Percentiles rank a stretch among this genome's conserved stretches.
Evolutionary conservation across 2,888 invertebrate genomes (phyloP).

Genomic region (Bombylius major): DNA sequence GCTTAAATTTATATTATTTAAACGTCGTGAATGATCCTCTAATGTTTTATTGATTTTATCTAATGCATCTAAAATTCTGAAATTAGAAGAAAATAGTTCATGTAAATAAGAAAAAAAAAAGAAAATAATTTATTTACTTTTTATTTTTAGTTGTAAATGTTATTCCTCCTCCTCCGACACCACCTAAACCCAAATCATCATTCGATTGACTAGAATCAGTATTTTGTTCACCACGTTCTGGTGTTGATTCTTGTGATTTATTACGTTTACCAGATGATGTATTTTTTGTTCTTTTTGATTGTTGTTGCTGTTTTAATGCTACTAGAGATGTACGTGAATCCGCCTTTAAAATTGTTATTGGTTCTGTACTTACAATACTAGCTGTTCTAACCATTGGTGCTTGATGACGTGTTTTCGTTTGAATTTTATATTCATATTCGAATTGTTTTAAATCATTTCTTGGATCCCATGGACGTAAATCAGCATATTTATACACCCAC

Average conservation of each 20-base stretch:
- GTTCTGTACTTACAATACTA: conserved; percentile 56
- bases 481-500: conserved; percentile 68
- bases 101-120: not conserved
- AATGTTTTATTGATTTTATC: conserved; percentile 40
- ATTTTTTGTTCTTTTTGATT: conserved; percentile 38
- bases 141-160: not conserved
- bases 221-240: conserved; percentile 40
- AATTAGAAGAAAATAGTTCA: conserved; percentile 23
- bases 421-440: conserved; percentile 67
- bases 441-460: conserved; percentile 77
- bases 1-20: conserved; percentile 30
- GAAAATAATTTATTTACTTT: not conserved
- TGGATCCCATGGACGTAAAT: conserved; percentile 78
- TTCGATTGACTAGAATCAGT: conserved; percentile 41
- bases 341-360: conserved; percentile 38
- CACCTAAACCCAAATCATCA: conserved; percentile 19
- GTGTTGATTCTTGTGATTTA: conserved; percentile 34
- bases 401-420: conserved; percentile 62
- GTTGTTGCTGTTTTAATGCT: conserved; percentile 38
- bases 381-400: conserved; percentile 61
- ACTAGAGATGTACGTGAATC: conserved; percentile 42
- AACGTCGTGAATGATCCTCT: conserved; percentile 40
- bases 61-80: conserved; percentile 40
- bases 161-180: not conserved
- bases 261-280: conserved; percentile 12